Base-by-base conservation (phyloP, 2,113 vertebrate species). In the Pseudorectes ferrugineus region DNA sequence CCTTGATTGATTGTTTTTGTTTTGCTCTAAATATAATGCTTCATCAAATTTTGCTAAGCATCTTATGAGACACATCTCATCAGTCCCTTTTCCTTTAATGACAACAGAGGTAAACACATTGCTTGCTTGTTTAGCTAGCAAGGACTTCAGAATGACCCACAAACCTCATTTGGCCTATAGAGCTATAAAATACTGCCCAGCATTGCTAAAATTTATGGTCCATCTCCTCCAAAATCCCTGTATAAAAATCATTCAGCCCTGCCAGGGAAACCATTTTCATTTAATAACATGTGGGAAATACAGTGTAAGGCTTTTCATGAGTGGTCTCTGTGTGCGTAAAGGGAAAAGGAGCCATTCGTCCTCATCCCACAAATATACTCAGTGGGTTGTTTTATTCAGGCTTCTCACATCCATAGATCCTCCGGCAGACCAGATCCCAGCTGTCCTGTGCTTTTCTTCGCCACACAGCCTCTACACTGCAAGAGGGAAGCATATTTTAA, bases 311-410 rank as follows among this genome's bases (percentile, higher is more conserved):
- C 38, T 89, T 90, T 75, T 33, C n/a, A 15, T 1, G 14, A 49
- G 25, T 0, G 0, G 3, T 28, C 19, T 45, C 21, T 9, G 10
- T 21, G 17, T 4, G 12, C 0, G 0, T 3, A 21, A 8, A 57
- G 28, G 49, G 48, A 51, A 42, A 71, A 87, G 43, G 16, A 33
- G 18, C 16, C 20, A 4, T 48, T 74, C 3, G 3, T 36, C 16
- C 29, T 48, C 3, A 4, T 33, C 58, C 31, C 67, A 25, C 23
- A 26, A 2, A 7, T 24, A 5, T 11, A 15, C 42, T 51, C 46
- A 5, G 9, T 4, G 23, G 11, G 10, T 14, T 61, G 12, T 40
- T 87, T 75, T 38, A 8, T 14, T 68, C 45, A 33, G 42, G 35
- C 6, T 33, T 76, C 59, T 52, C 21, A 62, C 23, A 29, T 0